These are phyloP conservation scores for Imbricaverruca yamaguchii DNA, from an alignment of 2,888 invertebrate species.

Conservation along the genomic window DNA sequence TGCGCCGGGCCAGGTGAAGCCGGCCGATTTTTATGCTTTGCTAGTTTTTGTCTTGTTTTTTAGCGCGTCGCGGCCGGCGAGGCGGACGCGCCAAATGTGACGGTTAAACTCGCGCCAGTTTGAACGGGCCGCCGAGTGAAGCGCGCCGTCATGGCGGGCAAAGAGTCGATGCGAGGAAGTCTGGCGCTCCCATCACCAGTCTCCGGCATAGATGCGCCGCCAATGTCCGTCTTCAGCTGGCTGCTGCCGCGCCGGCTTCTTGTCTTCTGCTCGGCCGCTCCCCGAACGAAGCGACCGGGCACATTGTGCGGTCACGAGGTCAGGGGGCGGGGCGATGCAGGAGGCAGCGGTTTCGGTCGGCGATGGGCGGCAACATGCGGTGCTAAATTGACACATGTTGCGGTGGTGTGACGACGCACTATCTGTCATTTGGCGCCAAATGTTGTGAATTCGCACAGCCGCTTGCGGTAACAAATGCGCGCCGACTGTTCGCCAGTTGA, in stretches of 20 bases:
- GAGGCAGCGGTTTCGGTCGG: no score
- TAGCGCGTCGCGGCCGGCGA: not conserved
- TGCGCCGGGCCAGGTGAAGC: not conserved
- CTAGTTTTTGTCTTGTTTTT: slow-evolving; percentile 21
- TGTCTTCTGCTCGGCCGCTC: no score
- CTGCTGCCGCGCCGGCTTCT: no score
- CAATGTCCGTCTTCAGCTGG: no score
- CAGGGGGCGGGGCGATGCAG: no score
- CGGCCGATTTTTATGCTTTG: slow-evolving; percentile 13
- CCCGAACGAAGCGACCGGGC: no score
- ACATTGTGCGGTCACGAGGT: no score
- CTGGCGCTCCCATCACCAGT: no score
- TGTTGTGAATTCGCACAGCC: not conserved
- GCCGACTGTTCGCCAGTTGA: not conserved
- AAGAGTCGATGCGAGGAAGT: no score
- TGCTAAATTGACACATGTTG: not conserved
- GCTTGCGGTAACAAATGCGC: slow-evolving; percentile 6
- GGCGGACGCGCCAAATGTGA: not conserved
- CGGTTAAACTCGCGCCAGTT: not conserved
- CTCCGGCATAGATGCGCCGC: no score
- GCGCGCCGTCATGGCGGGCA: no score
- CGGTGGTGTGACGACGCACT: not conserved
- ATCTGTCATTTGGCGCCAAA: not conserved
- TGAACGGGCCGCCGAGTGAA: not conserved
- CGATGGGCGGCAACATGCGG: no score